These are phyloP conservation scores for Campylomormyrus tamandua DNA, from an alignment of 2,113 vertebrate genomes.

Conservation along the genomic window DNA sequence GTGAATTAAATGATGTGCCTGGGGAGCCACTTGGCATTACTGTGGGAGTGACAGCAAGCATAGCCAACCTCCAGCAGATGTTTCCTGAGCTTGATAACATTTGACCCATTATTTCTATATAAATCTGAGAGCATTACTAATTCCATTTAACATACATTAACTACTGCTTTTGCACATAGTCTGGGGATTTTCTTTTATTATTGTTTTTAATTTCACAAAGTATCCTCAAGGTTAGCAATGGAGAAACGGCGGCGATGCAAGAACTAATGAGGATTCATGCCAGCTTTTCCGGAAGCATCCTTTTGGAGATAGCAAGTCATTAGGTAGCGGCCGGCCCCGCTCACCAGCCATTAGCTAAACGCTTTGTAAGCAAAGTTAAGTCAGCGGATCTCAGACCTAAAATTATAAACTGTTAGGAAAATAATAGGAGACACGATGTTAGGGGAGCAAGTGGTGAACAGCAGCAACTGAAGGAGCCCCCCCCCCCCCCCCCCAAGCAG, in stretches of 20 bases:
- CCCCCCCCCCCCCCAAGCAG: neutral
- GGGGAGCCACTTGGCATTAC: constrained; percentile 29
- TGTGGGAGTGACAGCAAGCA: constrained; percentile 6
- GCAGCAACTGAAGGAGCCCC: neutral
- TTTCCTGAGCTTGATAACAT: constrained; percentile 39
- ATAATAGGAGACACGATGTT: neutral
- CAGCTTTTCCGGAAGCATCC: neutral
- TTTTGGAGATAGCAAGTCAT: neutral
- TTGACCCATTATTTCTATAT: constrained; percentile 45
- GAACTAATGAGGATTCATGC: neutral
- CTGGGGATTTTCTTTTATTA: neutral
- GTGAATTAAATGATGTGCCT: constrained; percentile 29
- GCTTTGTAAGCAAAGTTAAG: constrained; percentile 7
- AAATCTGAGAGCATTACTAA: constrained; percentile 28
- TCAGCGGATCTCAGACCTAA: neutral
- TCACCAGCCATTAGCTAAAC: neutral
- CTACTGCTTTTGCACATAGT: constrained; percentile 9
- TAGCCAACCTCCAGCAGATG: constrained; percentile 40
- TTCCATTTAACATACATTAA: constrained; percentile 23
- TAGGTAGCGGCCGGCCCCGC: neutral
- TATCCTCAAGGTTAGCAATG: constrained; percentile 21
- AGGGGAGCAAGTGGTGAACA: neutral
- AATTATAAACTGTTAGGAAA: neutral
- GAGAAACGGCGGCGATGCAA: neutral
- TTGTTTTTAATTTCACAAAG: constrained; percentile 4